Evolutionary conservation across 2,797 vertebrate species (phyloP), one percentile per base, ranked within the genome.

Genomic region (Odontamblyopus lacepedii): DNA sequence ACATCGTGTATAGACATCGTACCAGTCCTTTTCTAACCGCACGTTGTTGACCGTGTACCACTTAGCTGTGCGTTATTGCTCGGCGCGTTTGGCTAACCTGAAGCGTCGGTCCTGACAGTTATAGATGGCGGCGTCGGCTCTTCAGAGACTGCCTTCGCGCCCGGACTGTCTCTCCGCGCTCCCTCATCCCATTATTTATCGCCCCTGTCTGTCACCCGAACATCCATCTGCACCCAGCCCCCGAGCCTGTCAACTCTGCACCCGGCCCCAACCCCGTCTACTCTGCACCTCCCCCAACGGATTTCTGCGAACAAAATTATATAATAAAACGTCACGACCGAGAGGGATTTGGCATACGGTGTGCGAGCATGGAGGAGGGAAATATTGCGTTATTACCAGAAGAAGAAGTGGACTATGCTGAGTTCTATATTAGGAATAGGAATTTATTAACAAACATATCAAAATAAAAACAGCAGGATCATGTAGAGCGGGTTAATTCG

Each of bases 161-260:
- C 81, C 2, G 55, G 80, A 78, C 89, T 91, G 88, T 88, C 84
- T 79, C 76, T 78, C 79, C 86, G 85, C 72, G 73, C 88, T 74
- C 78, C 82, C 74, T 69, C 35, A 38, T 74, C 57, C 89, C 84
- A 85, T 90, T 88, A 90, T 93, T 89, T 88, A 90, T 92, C 77
- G 72, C 44, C 61, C 68, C 64, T 80, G 82, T 86, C 82, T 83
- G 74, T 83, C 83, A 84, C 67, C 80, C 63, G 70, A 82, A 79
- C 72, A 88, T 90, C 74, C 61, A 59, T 91, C 85, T 86, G 76
- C 67, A 32, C 67, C 0, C 65, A 79, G 76, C 29, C 60, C 63
- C 63, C 51, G 5, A 38, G 67, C 73, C 74, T 72, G 79, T 83
- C 85, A 79, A 71, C 71, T 16, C 53, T 73, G 41, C 38, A 48